Evolutionary conservation across 2,888 invertebrate species (phyloP).

Genomic region (Himalopsyche japonica): DNA sequence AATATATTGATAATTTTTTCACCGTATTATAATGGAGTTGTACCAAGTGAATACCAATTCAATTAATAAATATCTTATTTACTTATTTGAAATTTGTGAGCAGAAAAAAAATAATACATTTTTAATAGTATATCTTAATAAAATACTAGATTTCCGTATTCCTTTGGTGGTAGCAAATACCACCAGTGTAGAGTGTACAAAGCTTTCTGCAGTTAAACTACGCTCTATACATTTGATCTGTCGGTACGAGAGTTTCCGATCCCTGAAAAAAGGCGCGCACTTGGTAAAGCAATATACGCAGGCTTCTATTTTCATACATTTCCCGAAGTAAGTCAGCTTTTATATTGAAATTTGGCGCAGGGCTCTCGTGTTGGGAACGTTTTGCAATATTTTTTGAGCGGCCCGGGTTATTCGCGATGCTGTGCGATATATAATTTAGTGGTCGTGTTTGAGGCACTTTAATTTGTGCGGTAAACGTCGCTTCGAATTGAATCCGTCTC

Average conservation of each 20-base stretch:
- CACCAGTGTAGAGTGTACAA: too few relatives aligned
- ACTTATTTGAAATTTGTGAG: too few relatives aligned
- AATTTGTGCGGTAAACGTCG: not conserved
- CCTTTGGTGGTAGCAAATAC: too few relatives aligned
- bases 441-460: not conserved
- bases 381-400: not conserved
- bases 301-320: constrained; percentile 15
- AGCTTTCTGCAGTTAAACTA: too few relatives aligned
- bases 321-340: not conserved
- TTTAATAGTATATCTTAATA: too few relatives aligned
- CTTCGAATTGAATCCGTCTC: not conserved
- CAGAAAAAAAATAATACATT: too few relatives aligned
- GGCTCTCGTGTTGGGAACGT: not conserved
- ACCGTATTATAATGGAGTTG: too few relatives aligned
- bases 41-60: too few relatives aligned
- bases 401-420: not conserved
- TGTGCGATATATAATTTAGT: not conserved
- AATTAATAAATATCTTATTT: too few relatives aligned
- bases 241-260: not conserved
- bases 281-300: not conserved
- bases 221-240: too few relatives aligned
- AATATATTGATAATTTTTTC: too few relatives aligned
- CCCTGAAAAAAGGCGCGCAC: not conserved
- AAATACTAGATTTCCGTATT: too few relatives aligned
- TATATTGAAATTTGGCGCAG: not conserved